Evolutionary conservation across 2,113 vertebrate species (phyloP).

Genomic region (Nipponia nippon): DNA sequence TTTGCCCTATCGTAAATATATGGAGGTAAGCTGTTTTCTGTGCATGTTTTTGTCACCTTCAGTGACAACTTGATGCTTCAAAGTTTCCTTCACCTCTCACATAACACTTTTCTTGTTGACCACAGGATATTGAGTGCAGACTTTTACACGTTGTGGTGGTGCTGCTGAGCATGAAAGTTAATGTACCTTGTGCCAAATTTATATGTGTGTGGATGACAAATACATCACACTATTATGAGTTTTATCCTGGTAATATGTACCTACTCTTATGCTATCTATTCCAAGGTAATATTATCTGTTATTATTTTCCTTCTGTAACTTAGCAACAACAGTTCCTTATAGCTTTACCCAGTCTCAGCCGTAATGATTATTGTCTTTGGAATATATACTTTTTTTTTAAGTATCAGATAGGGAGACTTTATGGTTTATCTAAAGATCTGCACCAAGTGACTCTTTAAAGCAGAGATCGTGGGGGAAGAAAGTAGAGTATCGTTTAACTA

Average conservation of each 20-base stretch:
- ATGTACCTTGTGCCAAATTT: neutral
- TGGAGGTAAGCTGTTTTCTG: neutral
- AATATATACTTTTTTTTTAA: neutral
- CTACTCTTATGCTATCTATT: neutral
- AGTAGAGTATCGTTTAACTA: neutral
- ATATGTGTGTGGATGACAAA: neutral
- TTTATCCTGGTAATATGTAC: neutral
- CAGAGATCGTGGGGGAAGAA: neutral
- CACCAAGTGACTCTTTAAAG: neutral
- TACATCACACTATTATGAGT: rapidly evolving
- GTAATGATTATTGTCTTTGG: neutral
- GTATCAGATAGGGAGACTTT: neutral
- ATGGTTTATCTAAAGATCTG: neutral
- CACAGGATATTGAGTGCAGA: neutral
- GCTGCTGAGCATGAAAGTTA: neutral
- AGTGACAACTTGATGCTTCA: neutral
- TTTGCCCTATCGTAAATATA: neutral
- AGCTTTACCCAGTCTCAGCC: neutral
- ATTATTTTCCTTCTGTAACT: neutral
- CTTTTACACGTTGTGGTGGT: neutral
- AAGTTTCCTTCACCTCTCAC: neutral
- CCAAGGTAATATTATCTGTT: neutral
- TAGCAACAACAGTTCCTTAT: neutral
- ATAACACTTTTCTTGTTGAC: neutral
- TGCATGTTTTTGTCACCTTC: neutral